Evolutionary conservation across 37 sponge, comb jelly and placozoan genomes (phyloP).

Genomic region (Cliona cf. orientalis): DNA sequence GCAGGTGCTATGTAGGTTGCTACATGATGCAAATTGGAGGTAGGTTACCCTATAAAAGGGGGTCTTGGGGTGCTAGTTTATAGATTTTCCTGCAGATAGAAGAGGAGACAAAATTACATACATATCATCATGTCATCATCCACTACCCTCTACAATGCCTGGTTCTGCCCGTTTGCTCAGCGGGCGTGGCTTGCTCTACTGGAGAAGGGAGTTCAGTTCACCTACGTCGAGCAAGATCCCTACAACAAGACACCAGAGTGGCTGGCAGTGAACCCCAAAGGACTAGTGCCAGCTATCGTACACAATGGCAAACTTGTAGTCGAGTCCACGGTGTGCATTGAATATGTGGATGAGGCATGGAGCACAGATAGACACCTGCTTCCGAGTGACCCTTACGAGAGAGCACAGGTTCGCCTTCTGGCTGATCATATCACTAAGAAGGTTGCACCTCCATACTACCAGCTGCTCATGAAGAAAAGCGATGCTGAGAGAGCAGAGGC

Average conservation of each 20-base stretch:
- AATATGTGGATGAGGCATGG: conserved; percentile 42
- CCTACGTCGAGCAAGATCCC: conserved; percentile 39
- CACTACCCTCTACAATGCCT: conserved; percentile 36
- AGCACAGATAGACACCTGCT: conserved; percentile 8
- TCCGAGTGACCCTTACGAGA: conserved; percentile 7
- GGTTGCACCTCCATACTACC: conserved; percentile 24
- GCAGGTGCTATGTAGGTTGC: too few relatives aligned
- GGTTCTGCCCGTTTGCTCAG: conserved; percentile 57
- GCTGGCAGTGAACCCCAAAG: conserved; percentile 42
- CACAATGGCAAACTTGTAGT: conserved; percentile 29
- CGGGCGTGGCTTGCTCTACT: conserved; percentile 41
- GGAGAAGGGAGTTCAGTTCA: conserved; percentile 26
- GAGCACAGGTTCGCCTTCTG: conserved; percentile 24
- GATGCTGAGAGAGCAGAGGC: conserved; percentile 19
- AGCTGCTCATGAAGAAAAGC: conserved; percentile 2
- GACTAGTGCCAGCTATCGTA: conserved; percentile 26
- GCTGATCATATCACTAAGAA: conserved; percentile 12
- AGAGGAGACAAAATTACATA: too few relatives aligned
- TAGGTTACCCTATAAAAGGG: too few relatives aligned
- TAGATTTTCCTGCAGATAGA: too few relatives aligned
- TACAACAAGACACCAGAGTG: conserved; percentile 45
- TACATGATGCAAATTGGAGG: too few relatives aligned
- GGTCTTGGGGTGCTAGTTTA: too few relatives aligned
- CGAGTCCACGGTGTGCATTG: conserved; percentile 28
- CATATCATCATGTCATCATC: too few relatives aligned